Conservation (phyloP, 2,797 vertebrate genomes). For the Spondyliosoma cantharus region DNA sequence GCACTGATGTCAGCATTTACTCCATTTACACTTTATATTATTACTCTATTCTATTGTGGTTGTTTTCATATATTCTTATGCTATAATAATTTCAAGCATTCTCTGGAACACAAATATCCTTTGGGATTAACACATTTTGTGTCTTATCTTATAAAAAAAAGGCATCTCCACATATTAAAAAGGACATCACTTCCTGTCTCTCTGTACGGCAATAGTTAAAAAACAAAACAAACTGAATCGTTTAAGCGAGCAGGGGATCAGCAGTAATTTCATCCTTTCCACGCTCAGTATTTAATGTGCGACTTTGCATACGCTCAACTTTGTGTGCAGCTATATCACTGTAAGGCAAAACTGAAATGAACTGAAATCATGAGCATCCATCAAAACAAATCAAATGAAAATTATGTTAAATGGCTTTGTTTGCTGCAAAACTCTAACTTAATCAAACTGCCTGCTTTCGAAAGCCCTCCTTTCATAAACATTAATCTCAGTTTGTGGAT, state of each 20-base stretch:
- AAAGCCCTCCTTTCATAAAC: conserved; percentile 2
- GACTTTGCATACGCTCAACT: background rate
- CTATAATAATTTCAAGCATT: no score
- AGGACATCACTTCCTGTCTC: background rate
- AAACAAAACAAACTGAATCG: background rate
- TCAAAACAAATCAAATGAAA: background rate
- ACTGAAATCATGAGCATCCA: conserved; percentile 10
- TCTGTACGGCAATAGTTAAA: background rate
- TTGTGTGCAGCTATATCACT: background rate
- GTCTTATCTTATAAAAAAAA: no score
- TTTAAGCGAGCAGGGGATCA: background rate
- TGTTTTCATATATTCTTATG: no score
- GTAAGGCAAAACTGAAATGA: background rate
- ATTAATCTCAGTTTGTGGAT: conserved; percentile 3
- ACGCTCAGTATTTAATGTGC: background rate
- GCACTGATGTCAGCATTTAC: no score
- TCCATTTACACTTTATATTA: no score
- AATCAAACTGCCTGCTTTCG: conserved; percentile 1
- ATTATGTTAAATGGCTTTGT: background rate
- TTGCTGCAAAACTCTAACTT: background rate
- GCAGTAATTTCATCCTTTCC: background rate
- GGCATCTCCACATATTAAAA: no score
- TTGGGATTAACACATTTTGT: no score
- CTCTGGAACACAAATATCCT: no score
- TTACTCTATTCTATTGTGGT: no score